Percentiles rank a stretch among this genome's conserved stretches.
Conservation (phyloP, 2,888 invertebrate species). For the Cyrtodaria siliqua region DNA sequence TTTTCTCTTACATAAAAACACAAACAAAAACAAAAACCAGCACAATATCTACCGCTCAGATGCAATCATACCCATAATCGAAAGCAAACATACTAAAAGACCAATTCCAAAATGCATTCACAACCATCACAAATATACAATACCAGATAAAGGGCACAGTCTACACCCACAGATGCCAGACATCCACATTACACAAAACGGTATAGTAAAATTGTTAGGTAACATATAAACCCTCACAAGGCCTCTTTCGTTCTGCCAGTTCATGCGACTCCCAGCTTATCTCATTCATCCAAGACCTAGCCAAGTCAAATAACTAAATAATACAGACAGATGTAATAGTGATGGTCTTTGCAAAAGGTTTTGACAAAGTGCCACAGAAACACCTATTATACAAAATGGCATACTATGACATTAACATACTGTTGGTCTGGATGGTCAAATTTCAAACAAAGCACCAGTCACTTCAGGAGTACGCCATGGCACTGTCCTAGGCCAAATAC, state of each 20-base stretch:
- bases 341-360: too few species aligned
- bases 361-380: too few species aligned
- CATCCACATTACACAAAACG: slow-evolving; percentile 3
- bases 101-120: slow-evolving; percentile 3
- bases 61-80: neutral
- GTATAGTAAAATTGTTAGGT: neutral
- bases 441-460: too few species aligned
- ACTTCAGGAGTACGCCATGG: too few species aligned
- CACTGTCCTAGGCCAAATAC: too few species aligned
- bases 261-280: too few species aligned
- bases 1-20: neutral
- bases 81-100: slow-evolving; percentile 15
- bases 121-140: neutral
- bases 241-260: neutral
- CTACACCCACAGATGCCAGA: slow-evolving; percentile 9
- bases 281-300: too few species aligned
- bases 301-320: too few species aligned
- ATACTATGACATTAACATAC: too few species aligned
- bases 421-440: too few species aligned
- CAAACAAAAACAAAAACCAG: slow-evolving; percentile 14
- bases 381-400: too few species aligned
- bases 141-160: slow-evolving; percentile 5
- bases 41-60: slow-evolving; percentile 1
- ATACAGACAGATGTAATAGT: too few species aligned
- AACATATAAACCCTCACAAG: slow-evolving; percentile 1